Evolutionary conservation across 2,888 invertebrate genomes (phyloP).

Genomic region (Bombylius discolor): DNA sequence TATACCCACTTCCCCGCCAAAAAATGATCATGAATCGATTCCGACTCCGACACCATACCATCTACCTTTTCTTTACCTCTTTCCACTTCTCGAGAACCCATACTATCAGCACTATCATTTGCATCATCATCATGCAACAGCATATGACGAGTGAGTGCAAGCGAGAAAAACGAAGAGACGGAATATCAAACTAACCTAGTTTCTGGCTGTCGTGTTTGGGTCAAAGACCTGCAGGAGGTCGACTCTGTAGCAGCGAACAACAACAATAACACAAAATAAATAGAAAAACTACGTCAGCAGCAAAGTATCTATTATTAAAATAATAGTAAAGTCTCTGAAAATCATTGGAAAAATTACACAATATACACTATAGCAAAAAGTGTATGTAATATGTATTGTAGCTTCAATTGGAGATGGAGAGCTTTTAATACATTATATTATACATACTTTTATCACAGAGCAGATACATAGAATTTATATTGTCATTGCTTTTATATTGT

Average conservation of each 20-base stretch:
- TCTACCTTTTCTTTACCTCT: too few species aligned
- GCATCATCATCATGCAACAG: not conserved
- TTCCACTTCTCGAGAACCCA: not conserved
- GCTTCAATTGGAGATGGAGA: not conserved
- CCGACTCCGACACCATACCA: too few species aligned
- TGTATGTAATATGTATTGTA: too few species aligned
- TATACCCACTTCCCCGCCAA: not conserved
- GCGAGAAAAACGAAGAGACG: conserved; percentile 2
- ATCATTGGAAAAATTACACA: not conserved
- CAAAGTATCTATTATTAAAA: not conserved
- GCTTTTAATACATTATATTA: not conserved
- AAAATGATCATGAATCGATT: too few species aligned
- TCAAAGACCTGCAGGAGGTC: conserved; percentile 37
- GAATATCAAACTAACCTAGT: conserved; percentile 9
- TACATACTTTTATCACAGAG: too few species aligned
- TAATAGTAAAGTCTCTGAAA: not conserved
- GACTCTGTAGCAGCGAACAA: conserved; percentile 21
- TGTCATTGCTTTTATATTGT: too few species aligned
- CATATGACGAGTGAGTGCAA: not conserved
- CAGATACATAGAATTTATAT: too few species aligned
- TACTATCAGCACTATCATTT: not conserved
- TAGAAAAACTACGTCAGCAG: not conserved
- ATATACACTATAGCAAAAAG: too few species aligned
- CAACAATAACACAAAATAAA: conserved; percentile 27
- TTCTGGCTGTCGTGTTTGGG: conserved; percentile 21